A percentile compares a stretch with the other conserved stretches of the same genome.
Conservation (phyloP, 2,888 invertebrate species). For the Iselma pallidipennis region DNA sequence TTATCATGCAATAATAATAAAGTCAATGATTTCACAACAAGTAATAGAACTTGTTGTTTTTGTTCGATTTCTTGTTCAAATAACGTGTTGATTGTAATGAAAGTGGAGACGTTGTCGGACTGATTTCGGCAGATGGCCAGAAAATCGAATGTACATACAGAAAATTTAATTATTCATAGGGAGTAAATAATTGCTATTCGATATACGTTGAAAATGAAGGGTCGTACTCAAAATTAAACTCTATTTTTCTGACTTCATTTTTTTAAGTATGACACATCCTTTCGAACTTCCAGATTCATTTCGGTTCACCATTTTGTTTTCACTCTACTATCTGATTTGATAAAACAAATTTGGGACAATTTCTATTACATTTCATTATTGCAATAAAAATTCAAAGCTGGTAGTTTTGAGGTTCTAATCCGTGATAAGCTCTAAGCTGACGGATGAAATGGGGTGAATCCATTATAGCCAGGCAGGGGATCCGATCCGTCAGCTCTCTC, state of each 20-base stretch:
- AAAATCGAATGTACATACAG: constrained; percentile 50
- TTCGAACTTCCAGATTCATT: background rate
- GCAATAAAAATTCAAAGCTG: constrained; percentile 1
- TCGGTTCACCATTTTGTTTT: background rate
- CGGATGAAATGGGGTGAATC: constrained; percentile 25
- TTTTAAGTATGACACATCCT: background rate
- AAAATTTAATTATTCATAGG: constrained; percentile 59
- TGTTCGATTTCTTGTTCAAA: background rate
- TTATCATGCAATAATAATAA: too few relatives aligned
- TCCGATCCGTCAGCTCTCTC: background rate
- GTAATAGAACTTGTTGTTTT: background rate
- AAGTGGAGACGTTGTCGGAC: background rate
- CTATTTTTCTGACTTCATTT: background rate
- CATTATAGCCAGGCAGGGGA: constrained; percentile 11
- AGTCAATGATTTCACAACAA: too few relatives aligned
- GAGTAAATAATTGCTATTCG: constrained; percentile 57
- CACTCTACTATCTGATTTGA: background rate
- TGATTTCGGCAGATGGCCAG: constrained; percentile 54
- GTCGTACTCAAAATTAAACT: background rate
- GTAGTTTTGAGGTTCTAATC: constrained; percentile 30
- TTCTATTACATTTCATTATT: background rate
- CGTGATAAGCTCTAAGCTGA: constrained; percentile 26
- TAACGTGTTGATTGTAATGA: background rate
- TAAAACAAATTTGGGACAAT: background rate
- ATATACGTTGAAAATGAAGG: constrained; percentile 18